Evolutionary conservation across 2,888 invertebrate genomes (phyloP).

Genomic region (Eilema caniola): DNA sequence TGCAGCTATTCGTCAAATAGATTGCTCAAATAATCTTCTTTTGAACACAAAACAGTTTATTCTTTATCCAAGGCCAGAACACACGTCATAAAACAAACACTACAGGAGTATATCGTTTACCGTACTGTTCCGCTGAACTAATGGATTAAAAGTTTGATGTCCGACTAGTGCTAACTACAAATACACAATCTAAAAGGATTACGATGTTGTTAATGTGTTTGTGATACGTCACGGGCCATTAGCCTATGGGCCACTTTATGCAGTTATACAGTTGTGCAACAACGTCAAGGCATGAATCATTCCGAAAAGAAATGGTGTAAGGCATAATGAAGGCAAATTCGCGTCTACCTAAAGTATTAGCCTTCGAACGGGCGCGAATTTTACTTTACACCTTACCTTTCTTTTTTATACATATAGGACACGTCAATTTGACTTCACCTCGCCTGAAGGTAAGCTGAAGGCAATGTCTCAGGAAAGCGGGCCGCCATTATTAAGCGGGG

Average conservation of each 20-base stretch:
- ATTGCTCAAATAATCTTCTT: conserved; percentile 8
- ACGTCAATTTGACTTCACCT: too few species aligned
- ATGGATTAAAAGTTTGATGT: conserved; percentile 21
- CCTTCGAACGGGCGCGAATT: too few species aligned
- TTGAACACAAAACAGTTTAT: conserved; percentile 1
- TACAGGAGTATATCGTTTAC: conserved; percentile 6
- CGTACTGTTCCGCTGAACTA: conserved; percentile 17
- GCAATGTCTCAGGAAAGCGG: too few species aligned
- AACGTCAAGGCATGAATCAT: background rate
- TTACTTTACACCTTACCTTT: too few species aligned
- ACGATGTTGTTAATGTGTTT: conserved; percentile 22
- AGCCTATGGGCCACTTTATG: conserved; percentile 8
- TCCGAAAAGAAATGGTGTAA: too few species aligned
- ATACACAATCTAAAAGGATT: conserved; percentile 34
- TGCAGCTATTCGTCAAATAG: conserved; percentile 5
- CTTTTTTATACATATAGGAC: too few species aligned
- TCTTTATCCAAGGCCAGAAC: conserved; percentile 7
- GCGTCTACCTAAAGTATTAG: too few species aligned
- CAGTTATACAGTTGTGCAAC: conserved; percentile 3
- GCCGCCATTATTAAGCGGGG: too few species aligned
- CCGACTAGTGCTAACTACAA: conserved; percentile 26
- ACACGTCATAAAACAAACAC: conserved; percentile 6
- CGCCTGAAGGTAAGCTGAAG: too few species aligned
- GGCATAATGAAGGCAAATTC: too few species aligned
- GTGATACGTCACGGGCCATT: background rate